Base-by-base conservation (phyloP, 2,888 invertebrate genomes). In the Pseudococcus viburni region DNA sequence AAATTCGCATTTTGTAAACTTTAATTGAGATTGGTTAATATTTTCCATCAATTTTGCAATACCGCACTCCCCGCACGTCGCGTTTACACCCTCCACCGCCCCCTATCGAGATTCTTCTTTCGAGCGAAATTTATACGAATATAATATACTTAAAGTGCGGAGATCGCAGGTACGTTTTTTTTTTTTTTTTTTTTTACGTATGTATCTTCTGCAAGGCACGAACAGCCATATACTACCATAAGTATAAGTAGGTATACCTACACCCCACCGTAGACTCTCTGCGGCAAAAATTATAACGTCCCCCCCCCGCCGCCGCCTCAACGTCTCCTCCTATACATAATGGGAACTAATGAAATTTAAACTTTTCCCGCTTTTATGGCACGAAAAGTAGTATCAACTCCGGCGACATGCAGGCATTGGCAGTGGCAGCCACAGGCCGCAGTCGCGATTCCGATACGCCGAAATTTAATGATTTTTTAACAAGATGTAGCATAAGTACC, bases 391-490 rank as follows among this genome's bases (percentile, higher is more conserved):
- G 12, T 68, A 26, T n/a, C 55, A n/a, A 55, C 15, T 55, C 1
- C 5, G 55, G 55, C 55, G 51, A 51, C 51, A 51, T 15, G 51
- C 9, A 15, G 4, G 48, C 48, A 15, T n/a, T 19, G n/a, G 22
- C 19, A 4, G 11, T 26, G 1, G 68, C 12, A 4, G 68, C 68
- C n/a, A 17, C 42, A 39, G n/a, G 17, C 42, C 77, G n/a, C n/a
- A 73, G 12, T 51, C 33, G 73, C 33, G 73, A 33, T 33, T 73
- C 33, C 33, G 4, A 26, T 68, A 26, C 26, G 77, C 42, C 42
- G n/a, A 77, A 77, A 77, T 77, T n/a, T 77, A 77, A 77, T 77
- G 77, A 42, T 42, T 77, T 77, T 77, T 77, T 77, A 73, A 73
- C 73, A 26, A 73, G 73, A 22, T 39, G 15, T 22, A 15, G 26